These are phyloP conservation scores for Apis florea DNA, from an alignment of 1,140 invertebrate species.

Conservation along the genomic window DNA sequence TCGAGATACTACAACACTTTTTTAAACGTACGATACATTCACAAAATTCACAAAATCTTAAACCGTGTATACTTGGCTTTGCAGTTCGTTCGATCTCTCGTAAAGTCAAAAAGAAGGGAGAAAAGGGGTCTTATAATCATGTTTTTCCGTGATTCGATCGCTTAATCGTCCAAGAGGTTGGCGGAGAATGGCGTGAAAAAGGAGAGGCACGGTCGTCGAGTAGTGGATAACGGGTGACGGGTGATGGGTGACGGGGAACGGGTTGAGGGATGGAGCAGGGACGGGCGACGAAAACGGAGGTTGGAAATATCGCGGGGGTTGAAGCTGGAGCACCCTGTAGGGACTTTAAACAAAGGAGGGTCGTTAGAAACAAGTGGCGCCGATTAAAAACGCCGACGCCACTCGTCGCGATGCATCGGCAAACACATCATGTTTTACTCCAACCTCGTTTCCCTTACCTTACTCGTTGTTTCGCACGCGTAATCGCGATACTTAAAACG, in stretches of 20 bases:
- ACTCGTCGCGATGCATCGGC: slow-evolving; percentile 57
- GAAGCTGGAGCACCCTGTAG: slow-evolving; percentile 42
- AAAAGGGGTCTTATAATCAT: not conserved
- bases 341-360: slow-evolving; percentile 74
- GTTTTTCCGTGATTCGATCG: slow-evolving; percentile 7
- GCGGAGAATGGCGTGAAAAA: too few species aligned
- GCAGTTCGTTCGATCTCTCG: not conserved
- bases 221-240: not conserved
- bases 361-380: slow-evolving; percentile 78
- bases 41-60: too few species aligned
- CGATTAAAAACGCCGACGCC: slow-evolving; percentile 75
- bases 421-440: slow-evolving; percentile 57
- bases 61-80: not conserved
- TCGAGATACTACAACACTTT: too few species aligned
- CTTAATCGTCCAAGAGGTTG: too few species aligned
- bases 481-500: not conserved
- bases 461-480: not conserved
- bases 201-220: too few species aligned
- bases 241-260: not conserved
- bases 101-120: not conserved
- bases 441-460: slow-evolving; percentile 16
- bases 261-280: not conserved
- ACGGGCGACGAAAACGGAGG: slow-evolving; percentile 13
- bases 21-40: too few species aligned
- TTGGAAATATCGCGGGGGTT: slow-evolving; percentile 18